Base-by-base conservation (phyloP, 2,797 vertebrate genomes). In the Siniperca obscura region DNA sequence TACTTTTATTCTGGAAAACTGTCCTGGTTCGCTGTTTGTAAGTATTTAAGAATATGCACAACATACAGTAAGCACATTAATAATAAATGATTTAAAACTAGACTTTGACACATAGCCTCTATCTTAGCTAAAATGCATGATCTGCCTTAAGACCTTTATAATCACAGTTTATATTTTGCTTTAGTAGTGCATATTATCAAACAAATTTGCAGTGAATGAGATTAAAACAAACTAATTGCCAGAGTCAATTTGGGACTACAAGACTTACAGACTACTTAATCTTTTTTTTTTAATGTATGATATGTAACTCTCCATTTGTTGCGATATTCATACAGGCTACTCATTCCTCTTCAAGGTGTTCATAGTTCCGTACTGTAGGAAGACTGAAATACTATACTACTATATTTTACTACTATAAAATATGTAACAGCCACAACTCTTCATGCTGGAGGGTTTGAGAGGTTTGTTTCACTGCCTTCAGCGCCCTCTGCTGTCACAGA, bases 401-500 rank as follows among this genome's bases (percentile, higher is more conserved):
- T n/a, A n/a, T n/a, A n/a, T n/a, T n/a, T n/a, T n/a, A n/a, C n/a
- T n/a, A n/a, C n/a, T n/a, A n/a, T 13, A 22, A 61, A 42, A 56
- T 56, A 46, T 44, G 36, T 10, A 38, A 21, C 16, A 59, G 7
- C 8, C 38, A 48, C 7, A 13, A 34, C 13, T 21, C 30, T 36
- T 11, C 17, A 61, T 57, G 42, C 34, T 7, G 3, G 7, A 50
- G 8, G 1, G 2, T 65, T 2, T 42, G 0, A 38, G 36, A 53
- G 52, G 3, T 14, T 48, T 4, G 30, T 56, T 73, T 73, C 4
- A 19, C 1, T 34, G 12, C 2, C 19, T 38, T 9, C 11, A 66
- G 73, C 84, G 81, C 30, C 77, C 53, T 50, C 69, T 86, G 69
- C 64, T 70, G 81, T 62, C 55, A 25, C 0, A 27, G 0, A 5